These are phyloP conservation scores for Gavialis gangeticus DNA, from an alignment of 2,113 vertebrate species.

Conservation along the genomic window DNA sequence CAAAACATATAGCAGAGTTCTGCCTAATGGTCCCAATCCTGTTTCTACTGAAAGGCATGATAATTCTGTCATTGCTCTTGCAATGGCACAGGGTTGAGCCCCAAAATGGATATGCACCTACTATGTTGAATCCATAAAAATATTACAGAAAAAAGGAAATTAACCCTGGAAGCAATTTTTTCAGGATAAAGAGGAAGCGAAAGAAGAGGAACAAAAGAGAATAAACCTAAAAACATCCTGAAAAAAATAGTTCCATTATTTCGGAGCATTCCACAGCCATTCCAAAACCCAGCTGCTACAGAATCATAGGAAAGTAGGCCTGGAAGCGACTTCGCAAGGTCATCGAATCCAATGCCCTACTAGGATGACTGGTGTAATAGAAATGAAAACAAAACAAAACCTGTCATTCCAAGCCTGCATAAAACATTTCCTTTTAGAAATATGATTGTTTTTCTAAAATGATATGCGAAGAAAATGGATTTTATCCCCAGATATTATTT, in stretches of 20 bases:
- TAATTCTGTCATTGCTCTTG: neutral
- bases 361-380: neutral
- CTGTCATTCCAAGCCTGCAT: neutral
- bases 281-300: no score
- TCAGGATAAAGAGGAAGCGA: neutral
- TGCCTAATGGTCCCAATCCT: neutral
- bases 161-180: neutral
- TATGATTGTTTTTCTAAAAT: neutral
- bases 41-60: neutral
- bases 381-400: neutral
- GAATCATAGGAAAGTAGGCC: no score
- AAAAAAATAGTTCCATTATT: neutral
- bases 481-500: slow-evolving; percentile 1
- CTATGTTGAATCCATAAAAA: neutral
- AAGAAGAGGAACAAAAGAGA: neutral
- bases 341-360: no score
- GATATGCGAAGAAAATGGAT: neutral
- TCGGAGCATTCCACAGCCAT: neutral
- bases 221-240: neutral
- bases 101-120: neutral
- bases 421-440: slow-evolving; percentile 24
- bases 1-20: neutral
- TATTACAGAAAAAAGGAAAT: neutral
- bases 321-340: no score
- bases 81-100: neutral